A percentile compares a stretch with the other conserved stretches of the same genome.
Conservation (phyloP, 2,113 vertebrate genomes). For the Nesoenas mayeri region DNA sequence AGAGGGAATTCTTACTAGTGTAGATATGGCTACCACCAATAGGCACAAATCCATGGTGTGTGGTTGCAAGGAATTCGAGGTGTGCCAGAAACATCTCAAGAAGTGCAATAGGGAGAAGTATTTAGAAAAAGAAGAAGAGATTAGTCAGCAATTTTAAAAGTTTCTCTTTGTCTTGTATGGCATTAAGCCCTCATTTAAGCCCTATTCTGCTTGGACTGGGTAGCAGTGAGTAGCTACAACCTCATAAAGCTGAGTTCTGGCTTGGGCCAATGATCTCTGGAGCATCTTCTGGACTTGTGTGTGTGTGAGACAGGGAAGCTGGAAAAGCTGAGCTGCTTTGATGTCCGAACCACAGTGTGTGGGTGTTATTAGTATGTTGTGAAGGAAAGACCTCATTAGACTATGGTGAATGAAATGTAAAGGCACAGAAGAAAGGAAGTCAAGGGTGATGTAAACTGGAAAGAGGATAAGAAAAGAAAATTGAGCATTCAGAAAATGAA, state of each 20-base stretch:
- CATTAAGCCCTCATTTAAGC: background rate
- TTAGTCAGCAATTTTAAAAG: background rate
- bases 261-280: background rate
- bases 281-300: background rate
- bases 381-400: conserved; percentile 28
- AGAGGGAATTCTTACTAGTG: background rate
- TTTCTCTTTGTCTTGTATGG: background rate
- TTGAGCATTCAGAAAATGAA: background rate
- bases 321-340: conserved; percentile 49
- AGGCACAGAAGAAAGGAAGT: conserved; percentile 29
- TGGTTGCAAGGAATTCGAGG: background rate
- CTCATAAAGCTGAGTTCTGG: background rate
- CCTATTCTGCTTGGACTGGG: background rate
- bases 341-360: background rate
- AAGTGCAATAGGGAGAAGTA: fast-evolving
- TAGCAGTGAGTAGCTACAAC: background rate
- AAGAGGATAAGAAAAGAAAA: background rate
- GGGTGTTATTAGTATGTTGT: background rate
- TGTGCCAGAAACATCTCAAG: background rate
- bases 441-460: background rate
- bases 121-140: background rate
- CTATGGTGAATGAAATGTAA: background rate
- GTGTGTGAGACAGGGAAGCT: background rate
- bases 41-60: background rate
- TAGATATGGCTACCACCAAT: background rate